Evolutionary conservation across 2,888 invertebrate species (phyloP), one percentile per base, ranked within the genome.

Genomic region (Drosophila acutilabella): DNA sequence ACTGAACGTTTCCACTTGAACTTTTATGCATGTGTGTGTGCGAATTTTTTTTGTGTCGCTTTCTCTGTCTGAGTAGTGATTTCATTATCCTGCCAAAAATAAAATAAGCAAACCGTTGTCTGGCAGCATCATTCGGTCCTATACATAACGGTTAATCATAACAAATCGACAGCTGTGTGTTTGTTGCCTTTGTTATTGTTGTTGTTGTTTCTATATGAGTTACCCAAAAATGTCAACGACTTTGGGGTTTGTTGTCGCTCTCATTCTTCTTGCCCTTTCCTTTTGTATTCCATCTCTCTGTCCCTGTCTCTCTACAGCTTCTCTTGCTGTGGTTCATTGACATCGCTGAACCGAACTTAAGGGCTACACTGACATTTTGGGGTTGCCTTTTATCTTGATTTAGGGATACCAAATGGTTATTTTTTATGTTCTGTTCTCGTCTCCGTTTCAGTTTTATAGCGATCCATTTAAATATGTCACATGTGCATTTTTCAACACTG

Each of bases 191-290:
- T 47, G n/a, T 60, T 62, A 52, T 47, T 38, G 40, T 57, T 51
- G 20, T 51, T 57, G 48, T 45, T 56, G 52, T 14, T 30, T 38
- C 11, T 38, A 18, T 56, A 41, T 64, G 44, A 18, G 48, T 60
- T 30, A 67, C 79, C 62, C 52, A 44, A 48, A 70, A 74, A 81
- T 81, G 79, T 78, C 82, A 81, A 78, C 75, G 79, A 81, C 79
- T 67, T 50, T 70, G 44, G 33, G 40, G 26, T 44, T 61, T 61
- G 50, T 53, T 50, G 50, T 48, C 52, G 40, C 44, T 42, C 20
- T 36, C n/a, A 10, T 54, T 18, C 38, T 20, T 14, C 26, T 16
- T 52, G 14, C 11, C 14, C 26, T 38, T 41, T 14, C 48, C 48
- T 42, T 26, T 4, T 42, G 16, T 45, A 14, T 45, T 11, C 6